Conservation (phyloP, 2,797 vertebrate genomes). For the Amblyraja radiata region DNA sequence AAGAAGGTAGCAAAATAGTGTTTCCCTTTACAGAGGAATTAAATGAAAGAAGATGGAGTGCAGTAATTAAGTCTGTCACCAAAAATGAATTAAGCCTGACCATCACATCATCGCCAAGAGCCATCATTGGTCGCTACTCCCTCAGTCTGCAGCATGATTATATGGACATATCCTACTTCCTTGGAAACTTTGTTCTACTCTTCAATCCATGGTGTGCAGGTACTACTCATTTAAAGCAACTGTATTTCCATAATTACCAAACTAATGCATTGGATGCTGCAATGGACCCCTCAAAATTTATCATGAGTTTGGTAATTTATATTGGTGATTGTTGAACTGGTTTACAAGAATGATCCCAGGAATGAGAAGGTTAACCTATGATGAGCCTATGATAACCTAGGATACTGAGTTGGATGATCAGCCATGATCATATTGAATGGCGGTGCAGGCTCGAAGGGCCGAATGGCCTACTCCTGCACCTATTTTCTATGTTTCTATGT, state of each 20-base stretch:
- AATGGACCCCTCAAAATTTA: neutral
- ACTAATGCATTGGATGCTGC: too few relatives aligned
- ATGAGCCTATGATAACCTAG: too few relatives aligned
- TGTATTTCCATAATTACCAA: neutral
- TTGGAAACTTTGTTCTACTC: slow-evolving; percentile 8
- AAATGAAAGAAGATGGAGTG: slow-evolving; percentile 15
- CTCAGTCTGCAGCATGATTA: neutral
- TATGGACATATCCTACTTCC: neutral
- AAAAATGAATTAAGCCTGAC: neutral
- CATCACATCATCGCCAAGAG: slow-evolving; percentile 8
- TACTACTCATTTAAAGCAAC: neutral
- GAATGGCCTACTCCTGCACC: too few relatives aligned
- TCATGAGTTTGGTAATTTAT: neutral
- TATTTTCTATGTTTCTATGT: too few relatives aligned
- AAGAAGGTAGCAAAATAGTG: neutral
- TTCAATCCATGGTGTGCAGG: slow-evolving; percentile 34
- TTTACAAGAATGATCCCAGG: too few relatives aligned
- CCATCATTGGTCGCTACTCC: neutral
- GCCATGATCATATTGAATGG: too few relatives aligned
- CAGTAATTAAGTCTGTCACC: neutral
- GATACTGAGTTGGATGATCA: too few relatives aligned
- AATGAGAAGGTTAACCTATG: too few relatives aligned
- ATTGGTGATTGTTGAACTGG: neutral
- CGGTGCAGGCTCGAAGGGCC: too few relatives aligned
- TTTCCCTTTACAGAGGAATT: neutral